phyloP scores from a whole-genome alignment of 2,797 vertebrate species.

The Sebastolobus altivelis region DNA sequence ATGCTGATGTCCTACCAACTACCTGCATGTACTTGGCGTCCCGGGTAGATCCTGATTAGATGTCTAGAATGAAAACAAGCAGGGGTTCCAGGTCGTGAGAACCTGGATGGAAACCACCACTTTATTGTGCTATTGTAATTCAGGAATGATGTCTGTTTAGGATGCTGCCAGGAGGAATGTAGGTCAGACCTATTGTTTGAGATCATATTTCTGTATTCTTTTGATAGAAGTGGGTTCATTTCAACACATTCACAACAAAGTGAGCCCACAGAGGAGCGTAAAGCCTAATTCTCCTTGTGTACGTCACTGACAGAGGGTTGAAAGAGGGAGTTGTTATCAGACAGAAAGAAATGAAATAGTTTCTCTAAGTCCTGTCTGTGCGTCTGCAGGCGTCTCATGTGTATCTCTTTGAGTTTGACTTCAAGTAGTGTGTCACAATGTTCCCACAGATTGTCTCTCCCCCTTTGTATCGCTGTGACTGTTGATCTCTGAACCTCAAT shows the following conservation, averaged over 20 bases:
- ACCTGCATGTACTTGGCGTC: not conserved
- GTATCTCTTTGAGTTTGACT: conserved; percentile 17
- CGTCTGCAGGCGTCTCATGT: not conserved
- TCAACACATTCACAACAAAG: not conserved
- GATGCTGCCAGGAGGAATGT: not conserved
- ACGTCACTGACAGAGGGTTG: not conserved
- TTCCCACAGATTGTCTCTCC: not conserved
- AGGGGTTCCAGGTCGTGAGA: not conserved
- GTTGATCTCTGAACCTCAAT: conserved; percentile 23
- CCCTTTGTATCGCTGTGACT: not conserved
- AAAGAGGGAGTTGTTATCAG: not conserved
- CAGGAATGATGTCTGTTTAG: not conserved
- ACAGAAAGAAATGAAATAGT: not conserved
- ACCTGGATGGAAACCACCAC: not conserved
- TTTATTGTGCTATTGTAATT: conserved; percentile 24
- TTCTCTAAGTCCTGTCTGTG: not conserved
- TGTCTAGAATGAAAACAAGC: conserved; percentile 4
- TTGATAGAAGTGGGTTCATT: conserved; percentile 1
- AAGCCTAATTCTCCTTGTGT: not conserved
- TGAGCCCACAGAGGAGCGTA: not conserved
- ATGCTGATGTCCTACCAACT: not conserved
- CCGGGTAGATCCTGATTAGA: conserved; percentile 11
- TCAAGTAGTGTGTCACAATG: not conserved
- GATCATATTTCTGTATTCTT: not conserved
- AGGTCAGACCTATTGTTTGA: conserved; percentile 29